These are phyloP conservation scores for Rhinogobius similis DNA, from an alignment of 2,113 vertebrate genomes.

Conservation along the genomic window DNA sequence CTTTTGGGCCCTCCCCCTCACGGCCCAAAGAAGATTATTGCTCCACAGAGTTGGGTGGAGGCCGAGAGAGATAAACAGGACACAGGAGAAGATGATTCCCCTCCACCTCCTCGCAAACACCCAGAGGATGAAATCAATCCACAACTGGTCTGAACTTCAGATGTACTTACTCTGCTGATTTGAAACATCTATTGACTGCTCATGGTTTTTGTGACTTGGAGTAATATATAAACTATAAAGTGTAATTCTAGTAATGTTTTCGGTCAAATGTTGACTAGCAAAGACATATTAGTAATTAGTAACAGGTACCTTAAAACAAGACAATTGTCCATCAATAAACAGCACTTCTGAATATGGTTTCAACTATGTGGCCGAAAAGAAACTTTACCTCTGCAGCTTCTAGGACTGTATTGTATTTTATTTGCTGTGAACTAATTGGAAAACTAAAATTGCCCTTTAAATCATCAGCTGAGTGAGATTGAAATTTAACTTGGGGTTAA, in stretches of 20 bases:
- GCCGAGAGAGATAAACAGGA: conserved; percentile 89
- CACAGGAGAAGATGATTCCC: conserved; percentile 82
- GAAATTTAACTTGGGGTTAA: neutral
- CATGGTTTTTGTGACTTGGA: too few species aligned
- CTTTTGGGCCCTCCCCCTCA: conserved; percentile 88
- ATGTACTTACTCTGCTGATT: neutral
- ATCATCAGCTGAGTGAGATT: neutral
- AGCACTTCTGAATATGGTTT: neutral
- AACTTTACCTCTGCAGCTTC: neutral
- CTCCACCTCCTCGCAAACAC: conserved; percentile 64
- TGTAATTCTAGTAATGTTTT: neutral
- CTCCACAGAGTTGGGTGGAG: conserved; percentile 91
- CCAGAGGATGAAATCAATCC: conserved; percentile 74
- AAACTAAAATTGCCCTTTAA: neutral
- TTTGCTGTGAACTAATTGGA: neutral
- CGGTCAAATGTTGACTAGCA: neutral
- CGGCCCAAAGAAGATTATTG: conserved; percentile 93
- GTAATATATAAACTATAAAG: neutral
- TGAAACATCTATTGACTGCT: too few species aligned
- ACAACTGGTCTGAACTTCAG: conserved; percentile 65
- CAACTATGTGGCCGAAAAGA: neutral
- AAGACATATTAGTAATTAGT: neutral
- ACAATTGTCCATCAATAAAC: neutral
- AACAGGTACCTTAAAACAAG: neutral
- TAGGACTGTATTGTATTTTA: neutral